Evolutionary conservation across 2,888 invertebrate genomes (phyloP).

Genomic region (Netelia fuscicornis): DNA sequence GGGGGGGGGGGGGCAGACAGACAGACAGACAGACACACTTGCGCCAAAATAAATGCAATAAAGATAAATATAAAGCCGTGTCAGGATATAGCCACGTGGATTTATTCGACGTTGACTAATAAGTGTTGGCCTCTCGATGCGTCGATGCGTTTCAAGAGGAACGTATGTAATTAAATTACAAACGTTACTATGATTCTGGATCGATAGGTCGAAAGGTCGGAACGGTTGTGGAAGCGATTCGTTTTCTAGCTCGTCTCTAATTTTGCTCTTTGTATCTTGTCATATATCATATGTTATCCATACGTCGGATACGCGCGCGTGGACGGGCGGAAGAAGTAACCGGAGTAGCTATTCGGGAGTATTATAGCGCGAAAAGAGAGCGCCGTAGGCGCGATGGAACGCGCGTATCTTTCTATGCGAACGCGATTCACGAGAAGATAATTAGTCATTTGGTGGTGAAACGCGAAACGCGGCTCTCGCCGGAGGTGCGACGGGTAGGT

Average conservation of each 20-base stretch:
- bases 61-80: slow-evolving; percentile 47
- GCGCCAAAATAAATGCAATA: slow-evolving; percentile 41
- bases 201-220: neutral
- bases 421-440: slow-evolving; percentile 19
- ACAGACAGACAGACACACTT: neutral
- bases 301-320: no score
- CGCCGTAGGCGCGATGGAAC: neutral
- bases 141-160: neutral
- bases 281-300: no score
- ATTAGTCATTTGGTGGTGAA: slow-evolving; percentile 38
- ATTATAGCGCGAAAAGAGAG: neutral
- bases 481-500: neutral
- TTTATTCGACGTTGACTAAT: slow-evolving; percentile 19
- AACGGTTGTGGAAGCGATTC: neutral
- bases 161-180: neutral
- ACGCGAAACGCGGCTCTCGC: slow-evolving; percentile 21
- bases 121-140: neutral
- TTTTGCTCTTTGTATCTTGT: slow-evolving; percentile 21
- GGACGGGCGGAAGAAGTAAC: no score
- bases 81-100: neutral
- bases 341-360: no score
- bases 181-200: slow-evolving; percentile 1
- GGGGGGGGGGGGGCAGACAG: no score
- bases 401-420: neutral
- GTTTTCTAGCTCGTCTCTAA: slow-evolving; percentile 34